Evolutionary conservation across 2,888 invertebrate species (phyloP), one percentile per base, ranked within the genome.

Genomic region (Hermaeophaga mercurialis): DNA sequence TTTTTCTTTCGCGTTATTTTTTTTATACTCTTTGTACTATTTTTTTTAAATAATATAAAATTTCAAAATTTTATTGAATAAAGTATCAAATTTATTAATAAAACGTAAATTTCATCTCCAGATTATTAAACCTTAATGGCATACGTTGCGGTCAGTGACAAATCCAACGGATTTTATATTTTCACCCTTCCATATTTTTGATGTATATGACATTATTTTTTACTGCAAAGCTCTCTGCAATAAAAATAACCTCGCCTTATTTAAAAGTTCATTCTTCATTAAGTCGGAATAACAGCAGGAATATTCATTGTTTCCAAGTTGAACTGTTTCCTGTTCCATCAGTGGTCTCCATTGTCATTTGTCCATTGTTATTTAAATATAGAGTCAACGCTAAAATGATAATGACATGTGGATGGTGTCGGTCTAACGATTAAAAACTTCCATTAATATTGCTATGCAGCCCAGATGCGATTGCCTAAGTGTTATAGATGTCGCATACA

Each of bases 361-460:
- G 28, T 26, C 49, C 45, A 56, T 56, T 56, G 56, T 56, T 38
- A 56, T 56, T 56, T 39, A 50, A 56, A 56, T 56, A 56, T 39
- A 34, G 43, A 34, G 43, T 18, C 34, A 24, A 38, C 50, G 49
- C 22, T 50, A 24, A 49, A 49, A 56, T 50, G 31, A 45, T 45
- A 50, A 49, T 50, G 56, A 56, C 56, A 22, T 56, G 56, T 56
- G 56, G 56, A 49, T 45, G 49, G 38, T 45, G 56, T 50, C 45
- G 45, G n/a, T 17, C 44, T 39, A 33, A 43, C 50, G 49, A 56
- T 56, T 56, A 56, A 56, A 56, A 50, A 56, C 15, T 34, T 26
- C 50, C 56, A 56, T 56, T 50, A 50, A 56, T 56, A 45, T 44
- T 39, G 12, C 28, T 22, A 14, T 56, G 50, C 44, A 56, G 39